Conservation (phyloP, 2,888 invertebrate genomes). For the Masnerella sp. region DNA sequence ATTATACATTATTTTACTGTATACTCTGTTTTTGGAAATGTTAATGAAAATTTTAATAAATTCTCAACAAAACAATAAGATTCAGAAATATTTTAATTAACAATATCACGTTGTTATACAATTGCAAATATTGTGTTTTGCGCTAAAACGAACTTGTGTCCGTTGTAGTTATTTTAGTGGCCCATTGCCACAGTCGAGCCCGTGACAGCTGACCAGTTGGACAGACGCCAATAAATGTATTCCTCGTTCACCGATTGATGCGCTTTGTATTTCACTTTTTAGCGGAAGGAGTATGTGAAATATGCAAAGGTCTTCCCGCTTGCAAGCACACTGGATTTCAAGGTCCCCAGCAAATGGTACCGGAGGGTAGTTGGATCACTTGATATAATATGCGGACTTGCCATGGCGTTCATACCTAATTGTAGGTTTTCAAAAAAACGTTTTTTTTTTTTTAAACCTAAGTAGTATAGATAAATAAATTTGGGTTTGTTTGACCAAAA, state of each 20-base stretch:
- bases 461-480: no score
- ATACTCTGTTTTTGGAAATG: no score
- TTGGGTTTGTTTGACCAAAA: no score
- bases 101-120: no score
- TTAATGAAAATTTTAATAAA: no score
- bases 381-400: constrained; percentile 90
- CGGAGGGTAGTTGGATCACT: constrained; percentile 89
- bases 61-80: no score
- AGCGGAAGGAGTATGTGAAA: constrained; percentile 96
- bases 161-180: constrained; percentile 65
- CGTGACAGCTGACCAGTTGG: constrained; percentile 66
- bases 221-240: constrained; percentile 55
- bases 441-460: no score
- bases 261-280: constrained; percentile 74
- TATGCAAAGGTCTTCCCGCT: constrained; percentile 97
- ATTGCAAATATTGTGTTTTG: neutral
- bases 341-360: constrained; percentile 95
- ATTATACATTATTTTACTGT: no score
- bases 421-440: constrained; percentile 82
- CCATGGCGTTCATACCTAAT: constrained; percentile 89
- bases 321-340: constrained; percentile 88
- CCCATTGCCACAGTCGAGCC: constrained; percentile 67
- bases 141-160: constrained; percentile 11
- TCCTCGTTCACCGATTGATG: constrained; percentile 12
- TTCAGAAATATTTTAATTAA: neutral